A percentile compares a stretch with the other conserved stretches of the same genome.
Evolutionary conservation across 2,113 vertebrate genomes (phyloP).

Genomic region (Chionomys nivalis): DNA sequence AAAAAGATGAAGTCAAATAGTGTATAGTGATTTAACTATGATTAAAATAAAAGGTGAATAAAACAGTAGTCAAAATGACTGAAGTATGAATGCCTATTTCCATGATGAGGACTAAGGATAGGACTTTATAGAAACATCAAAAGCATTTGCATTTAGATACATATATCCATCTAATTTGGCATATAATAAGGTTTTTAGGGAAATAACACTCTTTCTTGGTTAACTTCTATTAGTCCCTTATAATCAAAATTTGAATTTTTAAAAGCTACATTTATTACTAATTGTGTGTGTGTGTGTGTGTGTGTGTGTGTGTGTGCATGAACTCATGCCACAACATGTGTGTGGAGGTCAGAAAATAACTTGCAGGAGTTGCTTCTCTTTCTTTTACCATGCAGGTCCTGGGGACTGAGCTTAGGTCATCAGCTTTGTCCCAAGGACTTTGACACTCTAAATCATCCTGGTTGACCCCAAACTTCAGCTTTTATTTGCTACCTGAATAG

Average conservation of each 20-base stretch:
- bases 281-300: too few relatives aligned
- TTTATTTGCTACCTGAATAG: not conserved
- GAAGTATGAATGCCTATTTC: not conserved
- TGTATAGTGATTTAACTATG: not conserved
- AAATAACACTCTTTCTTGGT: not conserved
- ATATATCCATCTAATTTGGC: not conserved
- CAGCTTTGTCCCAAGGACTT: not conserved
- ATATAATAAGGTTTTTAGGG: not conserved
- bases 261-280: not conserved
- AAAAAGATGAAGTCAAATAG: slow-evolving; percentile 38
- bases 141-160: not conserved
- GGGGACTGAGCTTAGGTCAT: not conserved
- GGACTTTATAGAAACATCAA: not conserved
- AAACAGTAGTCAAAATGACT: not conserved
- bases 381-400: not conserved
- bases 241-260: not conserved
- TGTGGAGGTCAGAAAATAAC: not conserved
- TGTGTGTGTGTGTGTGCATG: too few relatives aligned
- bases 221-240: not conserved
- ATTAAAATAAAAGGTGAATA: slow-evolving; percentile 12
- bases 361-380: not conserved
- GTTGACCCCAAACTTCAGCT: not conserved
- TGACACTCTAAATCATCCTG: not conserved
- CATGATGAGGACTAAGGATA: not conserved
- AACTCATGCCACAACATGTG: not conserved